Evolutionary conservation across 2,797 vertebrate species (phyloP).

Genomic region (Tapera naevia): DNA sequence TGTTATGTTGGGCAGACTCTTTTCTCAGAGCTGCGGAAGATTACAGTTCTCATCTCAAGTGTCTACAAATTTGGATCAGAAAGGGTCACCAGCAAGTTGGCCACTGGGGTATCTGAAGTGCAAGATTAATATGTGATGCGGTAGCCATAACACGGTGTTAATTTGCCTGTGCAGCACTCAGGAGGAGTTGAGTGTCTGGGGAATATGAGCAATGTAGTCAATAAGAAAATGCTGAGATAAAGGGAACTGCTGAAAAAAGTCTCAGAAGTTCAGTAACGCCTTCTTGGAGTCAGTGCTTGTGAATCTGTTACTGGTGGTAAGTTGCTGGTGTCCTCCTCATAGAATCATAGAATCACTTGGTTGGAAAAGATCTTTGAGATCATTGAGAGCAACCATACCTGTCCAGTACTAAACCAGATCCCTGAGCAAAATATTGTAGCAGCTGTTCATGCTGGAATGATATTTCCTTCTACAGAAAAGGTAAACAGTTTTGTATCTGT

Average conservation of each 20-base stretch:
- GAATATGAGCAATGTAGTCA: too few relatives aligned
- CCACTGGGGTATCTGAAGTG: not conserved
- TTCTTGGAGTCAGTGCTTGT: not conserved
- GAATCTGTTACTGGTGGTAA: not conserved
- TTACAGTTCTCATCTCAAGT: not conserved
- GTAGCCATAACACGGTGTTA: not conserved
- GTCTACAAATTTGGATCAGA: not conserved
- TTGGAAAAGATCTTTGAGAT: too few relatives aligned
- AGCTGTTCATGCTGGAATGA: not conserved
- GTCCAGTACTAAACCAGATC: too few relatives aligned
- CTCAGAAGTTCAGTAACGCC: not conserved
- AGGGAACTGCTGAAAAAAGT: not conserved
- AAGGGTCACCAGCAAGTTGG: not conserved
- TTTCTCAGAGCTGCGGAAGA: not conserved
- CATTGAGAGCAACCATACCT: too few relatives aligned
- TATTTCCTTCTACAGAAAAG: not conserved
- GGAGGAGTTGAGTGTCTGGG: not conserved
- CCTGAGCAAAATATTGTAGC: not conserved
- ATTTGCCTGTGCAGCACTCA: not conserved
- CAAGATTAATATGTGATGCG: not conserved
- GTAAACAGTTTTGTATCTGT: not conserved
- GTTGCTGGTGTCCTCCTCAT: not conserved
- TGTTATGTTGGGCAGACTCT: constrained; percentile 40
- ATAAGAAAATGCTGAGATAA: not conserved
- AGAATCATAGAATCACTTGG: not conserved